Evolutionary conservation across 2,797 vertebrate species (phyloP).

Genomic region (Hemibagrus guttatus): DNA sequence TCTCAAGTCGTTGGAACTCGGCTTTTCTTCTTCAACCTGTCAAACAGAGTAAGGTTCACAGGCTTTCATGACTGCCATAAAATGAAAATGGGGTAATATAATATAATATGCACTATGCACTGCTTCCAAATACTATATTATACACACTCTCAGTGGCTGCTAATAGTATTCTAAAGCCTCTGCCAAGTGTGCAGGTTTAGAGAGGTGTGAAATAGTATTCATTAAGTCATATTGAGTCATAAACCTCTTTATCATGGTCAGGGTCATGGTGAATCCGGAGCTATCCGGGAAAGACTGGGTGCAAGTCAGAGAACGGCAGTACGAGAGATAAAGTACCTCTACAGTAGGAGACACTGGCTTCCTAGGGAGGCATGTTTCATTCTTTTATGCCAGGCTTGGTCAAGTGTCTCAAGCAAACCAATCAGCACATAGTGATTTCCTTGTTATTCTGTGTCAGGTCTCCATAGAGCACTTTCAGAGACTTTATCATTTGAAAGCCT

Average conservation of each 20-base stretch:
- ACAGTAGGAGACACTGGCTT: neutral
- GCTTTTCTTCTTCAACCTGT: neutral
- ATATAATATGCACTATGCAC: neutral
- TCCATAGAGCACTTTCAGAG: slow-evolving; percentile 10
- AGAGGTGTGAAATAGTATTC: slow-evolving; percentile 3
- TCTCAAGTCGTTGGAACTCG: neutral
- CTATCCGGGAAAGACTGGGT: neutral
- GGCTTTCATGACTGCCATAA: neutral
- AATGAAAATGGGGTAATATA: slow-evolving; percentile 1
- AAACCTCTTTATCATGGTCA: neutral
- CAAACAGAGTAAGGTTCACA: neutral
- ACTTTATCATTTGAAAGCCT: neutral
- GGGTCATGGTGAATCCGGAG: neutral
- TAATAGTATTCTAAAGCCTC: neutral
- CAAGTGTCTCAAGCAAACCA: neutral
- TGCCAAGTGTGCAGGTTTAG: slow-evolving; percentile 10
- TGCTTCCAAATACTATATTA: neutral
- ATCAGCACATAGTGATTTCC: slow-evolving; percentile 1
- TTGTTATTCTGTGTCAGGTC: slow-evolving; percentile 9
- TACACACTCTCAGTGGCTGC: neutral
- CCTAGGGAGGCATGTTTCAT: slow-evolving; percentile 1
- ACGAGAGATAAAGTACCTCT: neutral
- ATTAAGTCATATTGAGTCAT: neutral
- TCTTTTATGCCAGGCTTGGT: neutral
- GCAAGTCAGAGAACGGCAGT: neutral